phyloP scores from a whole-genome alignment of 2,888 invertebrate genomes.

The Eurytoma adleriae region DNA sequence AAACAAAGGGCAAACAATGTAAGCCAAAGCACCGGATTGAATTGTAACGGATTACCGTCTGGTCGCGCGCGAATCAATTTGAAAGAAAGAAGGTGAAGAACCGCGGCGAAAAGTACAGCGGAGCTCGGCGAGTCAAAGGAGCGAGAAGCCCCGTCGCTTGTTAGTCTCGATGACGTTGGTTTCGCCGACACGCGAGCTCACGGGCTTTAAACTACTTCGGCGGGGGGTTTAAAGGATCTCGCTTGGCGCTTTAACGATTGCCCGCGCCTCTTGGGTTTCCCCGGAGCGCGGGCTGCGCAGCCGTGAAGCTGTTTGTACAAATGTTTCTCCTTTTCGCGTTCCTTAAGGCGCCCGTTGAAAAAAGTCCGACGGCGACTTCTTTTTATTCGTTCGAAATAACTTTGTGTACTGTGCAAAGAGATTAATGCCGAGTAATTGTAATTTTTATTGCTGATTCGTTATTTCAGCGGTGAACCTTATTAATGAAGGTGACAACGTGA shows the following conservation, averaged over 20 bases:
- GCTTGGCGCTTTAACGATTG: constrained; percentile 31
- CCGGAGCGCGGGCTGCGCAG: not conserved
- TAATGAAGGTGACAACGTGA: not conserved
- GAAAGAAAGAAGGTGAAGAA: too few relatives aligned
- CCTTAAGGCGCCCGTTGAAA: not conserved
- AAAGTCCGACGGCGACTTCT: not conserved
- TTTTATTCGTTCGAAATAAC: not conserved
- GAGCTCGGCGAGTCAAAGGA: constrained; percentile 3
- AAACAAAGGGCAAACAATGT: too few relatives aligned
- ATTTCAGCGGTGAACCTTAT: not conserved
- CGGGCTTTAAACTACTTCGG: not conserved
- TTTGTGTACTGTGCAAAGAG: too few relatives aligned
- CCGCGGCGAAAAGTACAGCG: constrained; percentile 6
- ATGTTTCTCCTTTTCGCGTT: not conserved
- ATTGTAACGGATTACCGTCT: too few relatives aligned
- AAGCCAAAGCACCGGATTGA: too few relatives aligned
- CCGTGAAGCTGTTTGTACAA: constrained; percentile 21
- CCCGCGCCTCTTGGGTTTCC: not conserved
- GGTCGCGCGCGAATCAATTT: too few relatives aligned
- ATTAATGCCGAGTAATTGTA: too few relatives aligned
- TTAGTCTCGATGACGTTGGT: constrained; percentile 42
- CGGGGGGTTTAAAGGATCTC: constrained; percentile 37
- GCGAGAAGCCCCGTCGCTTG: constrained; percentile 3
- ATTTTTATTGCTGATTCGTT: not conserved
- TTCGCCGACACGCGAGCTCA: constrained; percentile 1